phyloP scores from a whole-genome alignment of 2,888 invertebrate genomes.

The Craniophora ligustri region DNA sequence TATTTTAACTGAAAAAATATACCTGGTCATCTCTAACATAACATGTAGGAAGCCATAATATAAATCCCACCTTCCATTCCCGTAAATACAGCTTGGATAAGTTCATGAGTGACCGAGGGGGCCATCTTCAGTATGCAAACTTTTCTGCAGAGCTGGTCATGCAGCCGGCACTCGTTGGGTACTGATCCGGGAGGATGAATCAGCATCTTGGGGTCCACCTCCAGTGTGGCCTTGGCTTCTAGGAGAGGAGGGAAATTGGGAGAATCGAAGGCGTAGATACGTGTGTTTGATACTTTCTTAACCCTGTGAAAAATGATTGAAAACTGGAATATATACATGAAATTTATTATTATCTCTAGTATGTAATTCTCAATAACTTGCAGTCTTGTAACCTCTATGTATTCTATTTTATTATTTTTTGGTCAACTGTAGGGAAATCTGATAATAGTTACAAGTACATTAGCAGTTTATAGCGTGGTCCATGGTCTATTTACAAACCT shows the following conservation, averaged over 20 bases:
- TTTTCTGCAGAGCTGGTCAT: conserved; percentile 92
- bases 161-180: conserved; percentile 90
- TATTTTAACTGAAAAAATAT: too few relatives aligned
- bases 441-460: too few relatives aligned
- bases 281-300: conserved; percentile 92
- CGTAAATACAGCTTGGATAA: conserved; percentile 91
- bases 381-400: too few relatives aligned
- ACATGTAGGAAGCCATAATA: neutral
- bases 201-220: conserved; percentile 91
- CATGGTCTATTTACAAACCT: conserved; percentile 62
- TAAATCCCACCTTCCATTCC: conserved; percentile 89
- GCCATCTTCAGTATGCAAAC: conserved; percentile 96
- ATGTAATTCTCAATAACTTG: too few relatives aligned
- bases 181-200: conserved; percentile 77
- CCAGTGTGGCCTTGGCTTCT: conserved; percentile 89
- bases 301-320: too few relatives aligned
- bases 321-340: too few relatives aligned
- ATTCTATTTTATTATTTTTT: too few relatives aligned
- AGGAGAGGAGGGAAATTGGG: conserved; percentile 96
- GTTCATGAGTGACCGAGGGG: conserved; percentile 95
- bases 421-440: too few relatives aligned
- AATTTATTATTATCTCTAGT: too few relatives aligned
- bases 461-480: neutral
- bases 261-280: conserved; percentile 94
- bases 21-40: too few relatives aligned